Base-by-base conservation (phyloP, 2,888 invertebrate species). In the Ariolimax columbianus region DNA sequence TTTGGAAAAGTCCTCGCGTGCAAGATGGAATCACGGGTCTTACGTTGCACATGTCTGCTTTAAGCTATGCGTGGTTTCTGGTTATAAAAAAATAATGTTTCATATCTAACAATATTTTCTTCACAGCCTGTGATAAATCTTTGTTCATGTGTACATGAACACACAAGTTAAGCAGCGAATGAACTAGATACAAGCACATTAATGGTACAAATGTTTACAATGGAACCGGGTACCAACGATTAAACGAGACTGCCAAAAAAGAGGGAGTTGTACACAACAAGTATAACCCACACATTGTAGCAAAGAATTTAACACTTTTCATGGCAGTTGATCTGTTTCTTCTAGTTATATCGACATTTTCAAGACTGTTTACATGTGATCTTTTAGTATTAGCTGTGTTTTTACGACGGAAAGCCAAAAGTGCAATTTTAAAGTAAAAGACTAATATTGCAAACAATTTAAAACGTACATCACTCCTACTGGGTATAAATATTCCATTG, bases 241-340 rank as follows among this genome's bases (percentile, higher is more conserved):
- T 11, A 73, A 2, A 4, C 40, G 1, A 73, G 6, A 23, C 30
- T 6, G 19, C 2, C 30, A 33, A 19, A 40, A 40, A 6, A n/a
- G 43, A 7, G 17, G 30, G 26, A 73, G 11, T 33, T 23, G 75
- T 47, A 43, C 75, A 75, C 1, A 75, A 11, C 0, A 75, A n/a
- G n/a, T n/a, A 75, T 0, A 30, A 17, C 1, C 75, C 75, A 47
- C n/a, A 75, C 30, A 47, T 33, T 9, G 47, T 26, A 30, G 51
- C 75, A 30, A 43, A 47, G 30, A 75, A 75, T 23, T 47, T 47
- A 11, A 47, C 75, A 75, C 75, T 75, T 75, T 43, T 43, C 47
- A 43, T 43, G 17, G 51, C 43, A 9, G 75, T n/a, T 11, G n/a
- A 33, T 75, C 9, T 30, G 17, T 55, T 55, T 11, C 23, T 55